phyloP scores from a whole-genome alignment of 2,113 vertebrate genomes.

The Paradoxurus hermaphroditus region DNA sequence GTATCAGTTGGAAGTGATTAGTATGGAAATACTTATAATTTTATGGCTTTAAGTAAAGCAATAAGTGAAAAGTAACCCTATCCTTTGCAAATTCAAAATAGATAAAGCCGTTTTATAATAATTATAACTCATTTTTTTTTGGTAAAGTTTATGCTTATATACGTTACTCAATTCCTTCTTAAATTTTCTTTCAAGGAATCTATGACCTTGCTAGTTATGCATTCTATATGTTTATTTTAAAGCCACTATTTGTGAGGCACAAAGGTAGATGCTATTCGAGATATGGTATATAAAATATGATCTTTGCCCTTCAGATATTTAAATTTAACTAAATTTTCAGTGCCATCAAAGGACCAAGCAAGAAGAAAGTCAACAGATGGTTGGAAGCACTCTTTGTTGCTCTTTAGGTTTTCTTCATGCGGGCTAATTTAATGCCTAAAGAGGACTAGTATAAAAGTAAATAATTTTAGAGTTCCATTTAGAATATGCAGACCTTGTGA shows the following conservation, averaged over 20 bases:
- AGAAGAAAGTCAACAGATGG: constrained; percentile 5
- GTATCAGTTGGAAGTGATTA: not conserved
- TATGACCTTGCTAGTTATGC: not conserved
- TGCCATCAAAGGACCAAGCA: not conserved
- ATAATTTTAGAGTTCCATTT: not conserved
- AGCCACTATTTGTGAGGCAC: not conserved
- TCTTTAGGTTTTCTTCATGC: not conserved
- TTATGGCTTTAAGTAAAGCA: not conserved
- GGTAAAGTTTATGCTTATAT: not conserved
- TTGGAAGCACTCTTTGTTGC: not conserved
- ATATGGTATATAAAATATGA: not conserved
- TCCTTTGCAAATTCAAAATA: not conserved
- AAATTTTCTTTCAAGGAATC: not conserved
- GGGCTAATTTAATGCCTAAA: not conserved
- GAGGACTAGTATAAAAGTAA: not conserved
- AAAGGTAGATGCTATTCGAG: not conserved
- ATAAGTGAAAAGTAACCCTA: not conserved
- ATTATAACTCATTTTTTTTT: not conserved
- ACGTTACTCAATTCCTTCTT: not conserved
- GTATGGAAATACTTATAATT: not conserved
- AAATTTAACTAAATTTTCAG: constrained; percentile 39
- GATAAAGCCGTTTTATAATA: not conserved
- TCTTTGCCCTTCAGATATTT: not conserved
- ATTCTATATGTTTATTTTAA: not conserved
- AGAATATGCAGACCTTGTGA: not conserved